Percentiles rank a stretch among this genome's conserved stretches.
These are phyloP conservation scores for Endomychus coccineus DNA, from an alignment of 2,888 invertebrate genomes.

Conservation along the genomic window DNA sequence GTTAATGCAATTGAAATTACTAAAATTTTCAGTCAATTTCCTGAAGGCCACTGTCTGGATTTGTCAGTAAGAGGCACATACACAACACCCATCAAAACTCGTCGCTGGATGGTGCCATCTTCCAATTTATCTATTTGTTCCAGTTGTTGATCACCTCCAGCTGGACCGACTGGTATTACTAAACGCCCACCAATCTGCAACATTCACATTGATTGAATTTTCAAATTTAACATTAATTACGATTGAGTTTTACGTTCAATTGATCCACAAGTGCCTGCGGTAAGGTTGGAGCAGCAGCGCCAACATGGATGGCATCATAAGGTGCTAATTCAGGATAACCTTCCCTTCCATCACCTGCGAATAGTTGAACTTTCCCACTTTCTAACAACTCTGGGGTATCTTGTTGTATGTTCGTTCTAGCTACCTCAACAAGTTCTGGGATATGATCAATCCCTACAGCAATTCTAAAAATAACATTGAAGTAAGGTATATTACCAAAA, in stretches of 20 bases:
- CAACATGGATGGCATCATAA: constrained; percentile 90
- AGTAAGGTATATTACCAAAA: too few relatives aligned
- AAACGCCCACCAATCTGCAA: constrained; percentile 73
- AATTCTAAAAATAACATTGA: constrained; percentile 26
- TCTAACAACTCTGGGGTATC: constrained; percentile 64
- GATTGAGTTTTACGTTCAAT: constrained; percentile 52
- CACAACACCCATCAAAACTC: constrained; percentile 87
- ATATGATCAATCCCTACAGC: constrained; percentile 87
- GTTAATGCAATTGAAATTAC: constrained; percentile 14
- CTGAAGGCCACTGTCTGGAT: constrained; percentile 57
- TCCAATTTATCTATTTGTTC: constrained; percentile 81
- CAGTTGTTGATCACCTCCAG: constrained; percentile 78
- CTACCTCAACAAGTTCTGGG: constrained; percentile 66
- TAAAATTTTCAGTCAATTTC: constrained; percentile 37
- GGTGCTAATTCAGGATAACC: constrained; percentile 71
- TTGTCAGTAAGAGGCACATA: constrained; percentile 94
- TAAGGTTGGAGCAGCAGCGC: constrained; percentile 74
- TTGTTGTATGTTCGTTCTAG: constrained; percentile 67
- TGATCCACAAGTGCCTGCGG: constrained; percentile 77
- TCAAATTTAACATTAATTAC: constrained; percentile 2
- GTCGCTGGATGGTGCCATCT: constrained; percentile 69
- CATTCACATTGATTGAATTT: too few relatives aligned
- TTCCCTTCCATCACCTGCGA: constrained; percentile 84
- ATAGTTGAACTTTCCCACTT: constrained; percentile 59
- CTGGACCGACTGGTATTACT: constrained; percentile 83